These are phyloP conservation scores for Acheta domesticus DNA, from an alignment of 2,888 invertebrate genomes.

Conservation along the genomic window DNA sequence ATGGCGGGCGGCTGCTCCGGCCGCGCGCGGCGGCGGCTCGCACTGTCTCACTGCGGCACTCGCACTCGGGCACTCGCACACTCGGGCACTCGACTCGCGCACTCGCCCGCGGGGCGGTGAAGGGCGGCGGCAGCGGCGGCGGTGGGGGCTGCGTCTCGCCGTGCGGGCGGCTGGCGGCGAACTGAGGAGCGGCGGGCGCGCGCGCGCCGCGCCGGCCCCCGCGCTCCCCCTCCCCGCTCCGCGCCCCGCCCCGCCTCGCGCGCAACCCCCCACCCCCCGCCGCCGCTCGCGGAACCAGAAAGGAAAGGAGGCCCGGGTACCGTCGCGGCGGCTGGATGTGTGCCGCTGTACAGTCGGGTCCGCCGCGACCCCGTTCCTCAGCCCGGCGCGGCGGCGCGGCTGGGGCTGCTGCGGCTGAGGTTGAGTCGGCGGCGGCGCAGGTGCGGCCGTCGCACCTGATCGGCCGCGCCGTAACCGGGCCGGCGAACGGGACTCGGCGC, in stretches of 20 bases:
- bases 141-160: background rate
- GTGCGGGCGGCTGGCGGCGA: background rate
- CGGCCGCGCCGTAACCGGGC: constrained; percentile 18
- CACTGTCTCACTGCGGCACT: background rate
- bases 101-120: background rate
- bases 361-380: background rate
- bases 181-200: background rate
- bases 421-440: background rate
- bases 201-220: background rate
- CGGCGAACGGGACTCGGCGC: background rate
- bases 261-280: background rate
- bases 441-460: background rate
- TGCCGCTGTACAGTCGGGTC: background rate
- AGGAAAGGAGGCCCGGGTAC: background rate
- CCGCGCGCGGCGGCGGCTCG: no score
- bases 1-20: background rate
- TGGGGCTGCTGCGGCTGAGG: background rate
- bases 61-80: background rate
- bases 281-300: background rate
- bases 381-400: background rate
- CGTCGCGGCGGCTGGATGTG: background rate
- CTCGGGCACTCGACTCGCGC: background rate
- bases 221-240: background rate
- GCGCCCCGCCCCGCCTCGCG: background rate
- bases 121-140: background rate